Evolutionary conservation across 2,888 invertebrate genomes (phyloP).

Genomic region (Resseliella maxima): DNA sequence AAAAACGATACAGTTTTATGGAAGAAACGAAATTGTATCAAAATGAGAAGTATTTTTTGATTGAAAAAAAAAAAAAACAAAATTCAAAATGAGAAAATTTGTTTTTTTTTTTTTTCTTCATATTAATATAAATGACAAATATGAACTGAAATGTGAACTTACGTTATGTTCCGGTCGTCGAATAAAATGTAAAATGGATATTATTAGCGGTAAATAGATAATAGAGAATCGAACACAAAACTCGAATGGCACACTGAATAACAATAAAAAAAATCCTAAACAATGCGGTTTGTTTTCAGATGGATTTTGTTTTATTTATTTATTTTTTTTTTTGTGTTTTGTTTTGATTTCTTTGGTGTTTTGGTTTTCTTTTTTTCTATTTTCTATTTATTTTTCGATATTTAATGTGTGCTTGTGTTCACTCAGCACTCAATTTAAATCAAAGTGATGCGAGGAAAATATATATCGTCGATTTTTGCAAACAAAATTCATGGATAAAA

Average conservation of each 20-base stretch:
- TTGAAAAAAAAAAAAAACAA: too few relatives aligned
- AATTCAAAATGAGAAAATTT: too few relatives aligned
- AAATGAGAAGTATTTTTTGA: neutral
- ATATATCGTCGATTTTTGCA: neutral
- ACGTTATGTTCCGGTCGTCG: neutral
- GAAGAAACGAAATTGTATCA: neutral
- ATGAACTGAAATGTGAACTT: neutral
- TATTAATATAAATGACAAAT: too few relatives aligned
- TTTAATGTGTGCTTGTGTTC: too few relatives aligned
- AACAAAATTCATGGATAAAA: neutral
- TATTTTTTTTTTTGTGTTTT: neutral
- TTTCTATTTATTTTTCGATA: too few relatives aligned
- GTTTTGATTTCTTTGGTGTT: neutral
- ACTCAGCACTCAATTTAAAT: constrained; percentile 20
- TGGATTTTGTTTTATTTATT: neutral
- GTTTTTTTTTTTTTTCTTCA: too few relatives aligned
- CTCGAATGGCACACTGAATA: neutral
- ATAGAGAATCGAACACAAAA: neutral
- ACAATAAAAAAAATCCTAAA: neutral
- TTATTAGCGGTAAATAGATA: neutral
- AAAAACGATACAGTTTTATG: neutral
- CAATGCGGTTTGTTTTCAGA: too few relatives aligned
- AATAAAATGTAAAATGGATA: neutral
- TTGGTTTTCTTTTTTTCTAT: neutral
- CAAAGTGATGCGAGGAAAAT: constrained; percentile 2